These are phyloP conservation scores for Pelecanus crispus DNA, from an alignment of 2,113 vertebrate species.

Conservation along the genomic window DNA sequence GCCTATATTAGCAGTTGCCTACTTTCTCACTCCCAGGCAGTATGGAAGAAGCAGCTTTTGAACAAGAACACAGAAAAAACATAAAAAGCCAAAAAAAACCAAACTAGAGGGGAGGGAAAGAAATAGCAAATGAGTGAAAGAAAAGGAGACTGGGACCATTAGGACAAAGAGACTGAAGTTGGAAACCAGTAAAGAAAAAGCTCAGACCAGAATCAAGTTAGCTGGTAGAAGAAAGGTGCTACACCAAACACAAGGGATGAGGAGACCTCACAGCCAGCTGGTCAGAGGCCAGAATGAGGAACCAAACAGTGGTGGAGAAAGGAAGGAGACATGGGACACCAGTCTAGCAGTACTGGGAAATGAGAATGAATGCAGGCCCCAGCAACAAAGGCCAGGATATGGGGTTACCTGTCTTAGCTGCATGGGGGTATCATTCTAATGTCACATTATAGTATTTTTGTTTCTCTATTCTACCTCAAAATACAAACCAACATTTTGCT, in stretches of 20 bases:
- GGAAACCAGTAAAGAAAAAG: not conserved
- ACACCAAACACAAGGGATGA: not conserved
- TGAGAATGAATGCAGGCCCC: accelerated
- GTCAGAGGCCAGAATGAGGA: not conserved
- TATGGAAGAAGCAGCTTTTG: not conserved
- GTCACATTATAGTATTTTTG: not conserved
- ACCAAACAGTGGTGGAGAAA: not conserved
- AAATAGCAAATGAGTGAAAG: not conserved
- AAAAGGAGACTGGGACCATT: not conserved
- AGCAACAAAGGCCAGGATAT: not conserved
- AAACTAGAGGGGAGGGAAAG: not conserved
- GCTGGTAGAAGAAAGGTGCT: not conserved
- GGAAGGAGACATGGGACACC: not conserved
- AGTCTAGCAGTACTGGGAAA: not conserved
- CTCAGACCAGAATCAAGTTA: not conserved
- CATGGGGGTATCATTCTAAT: not conserved
- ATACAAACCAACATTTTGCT: not conserved
- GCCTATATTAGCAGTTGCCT: not conserved
- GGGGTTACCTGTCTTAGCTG: not conserved
- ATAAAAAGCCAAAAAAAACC: accelerated
- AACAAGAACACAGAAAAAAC: not conserved
- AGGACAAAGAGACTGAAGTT: not conserved
- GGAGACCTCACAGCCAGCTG: not conserved
- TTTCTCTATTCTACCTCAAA: not conserved
- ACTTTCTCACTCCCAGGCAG: not conserved